Conservation (phyloP, 1,140 invertebrate genomes). For the Panagrolaimus sp. region DNA sequence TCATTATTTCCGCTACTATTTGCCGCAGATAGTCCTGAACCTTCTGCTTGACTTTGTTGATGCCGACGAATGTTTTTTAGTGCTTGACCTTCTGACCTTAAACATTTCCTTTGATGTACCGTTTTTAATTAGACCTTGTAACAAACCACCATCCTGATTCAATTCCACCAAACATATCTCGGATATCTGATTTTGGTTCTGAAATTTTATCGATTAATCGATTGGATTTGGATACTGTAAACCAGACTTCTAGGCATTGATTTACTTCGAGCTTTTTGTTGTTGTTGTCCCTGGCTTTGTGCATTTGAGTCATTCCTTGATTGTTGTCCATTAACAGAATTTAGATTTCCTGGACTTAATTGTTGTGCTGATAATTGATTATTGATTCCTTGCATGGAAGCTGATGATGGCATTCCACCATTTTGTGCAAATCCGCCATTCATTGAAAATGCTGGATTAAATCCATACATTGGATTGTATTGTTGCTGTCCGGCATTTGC, state of each 20-base stretch:
- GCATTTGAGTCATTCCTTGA: neutral
- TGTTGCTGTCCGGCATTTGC: neutral
- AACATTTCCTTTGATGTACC: too few species aligned
- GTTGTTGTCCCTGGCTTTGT: neutral
- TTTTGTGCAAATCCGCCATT: neutral
- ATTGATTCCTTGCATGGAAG: neutral
- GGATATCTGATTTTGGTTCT: neutral
- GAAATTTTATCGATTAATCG: neutral
- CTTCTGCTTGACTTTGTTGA: neutral
- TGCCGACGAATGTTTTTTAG: constrained; percentile 6
- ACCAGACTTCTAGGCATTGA: neutral
- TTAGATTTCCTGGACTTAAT: neutral
- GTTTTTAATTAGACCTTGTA: too few species aligned
- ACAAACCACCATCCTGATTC: constrained; percentile 10
- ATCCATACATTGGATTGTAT: neutral
- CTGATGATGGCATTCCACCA: neutral
- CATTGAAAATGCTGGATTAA: neutral
- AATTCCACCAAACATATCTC: constrained; percentile 2
- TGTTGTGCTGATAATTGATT: neutral
- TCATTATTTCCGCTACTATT: neutral
- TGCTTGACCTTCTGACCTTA: constrained; percentile 13
- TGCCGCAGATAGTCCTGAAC: neutral
- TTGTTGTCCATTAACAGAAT: neutral
- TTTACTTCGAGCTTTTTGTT: constrained; percentile 12
- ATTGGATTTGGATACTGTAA: neutral